Conservation (phyloP, 2,888 invertebrate species). For the Coleophora flavipennella region DNA sequence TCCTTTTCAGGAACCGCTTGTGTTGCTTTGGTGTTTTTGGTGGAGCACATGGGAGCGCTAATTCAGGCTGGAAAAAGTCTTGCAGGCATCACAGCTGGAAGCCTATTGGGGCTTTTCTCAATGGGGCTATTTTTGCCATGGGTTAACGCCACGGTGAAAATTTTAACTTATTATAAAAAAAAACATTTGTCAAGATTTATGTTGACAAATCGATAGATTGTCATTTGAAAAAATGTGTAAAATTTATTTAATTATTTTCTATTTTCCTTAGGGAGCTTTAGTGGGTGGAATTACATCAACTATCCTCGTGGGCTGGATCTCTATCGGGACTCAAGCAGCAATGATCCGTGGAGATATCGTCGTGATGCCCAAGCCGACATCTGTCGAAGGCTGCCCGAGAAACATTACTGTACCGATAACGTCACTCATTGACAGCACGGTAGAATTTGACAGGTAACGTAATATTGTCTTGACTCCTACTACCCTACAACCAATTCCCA, state of each 20-base stretch:
- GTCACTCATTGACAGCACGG: slow-evolving; percentile 14
- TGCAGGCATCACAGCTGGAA: slow-evolving; percentile 80
- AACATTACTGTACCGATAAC: slow-evolving; percentile 34
- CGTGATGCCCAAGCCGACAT: slow-evolving; percentile 75
- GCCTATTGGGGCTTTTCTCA: slow-evolving; percentile 78
- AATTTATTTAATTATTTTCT: not conserved
- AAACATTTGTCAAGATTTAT: not conserved
- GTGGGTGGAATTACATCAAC: slow-evolving; percentile 75
- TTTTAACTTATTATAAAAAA: not conserved
- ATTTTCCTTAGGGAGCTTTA: slow-evolving; percentile 71
- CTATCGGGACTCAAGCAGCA: slow-evolving; percentile 78
- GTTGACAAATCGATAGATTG: slow-evolving; percentile 1
- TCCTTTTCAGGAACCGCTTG: slow-evolving; percentile 67
- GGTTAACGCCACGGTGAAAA: slow-evolving; percentile 76
- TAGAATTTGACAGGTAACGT: slow-evolving; percentile 53
- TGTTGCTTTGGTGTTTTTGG: slow-evolving; percentile 78
- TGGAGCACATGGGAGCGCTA: slow-evolving; percentile 79
- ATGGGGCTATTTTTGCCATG: slow-evolving; percentile 80
- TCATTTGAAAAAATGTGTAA: not conserved
- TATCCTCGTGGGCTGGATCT: slow-evolving; percentile 77
- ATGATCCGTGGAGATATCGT: slow-evolving; percentile 75
- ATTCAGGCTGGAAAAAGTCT: slow-evolving; percentile 81
- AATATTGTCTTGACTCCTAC: no score
- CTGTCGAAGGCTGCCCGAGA: slow-evolving; percentile 65
- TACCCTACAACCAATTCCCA: no score